Conservation (phyloP, 2,113 vertebrate genomes). For the Todiramphus chloris region DNA sequence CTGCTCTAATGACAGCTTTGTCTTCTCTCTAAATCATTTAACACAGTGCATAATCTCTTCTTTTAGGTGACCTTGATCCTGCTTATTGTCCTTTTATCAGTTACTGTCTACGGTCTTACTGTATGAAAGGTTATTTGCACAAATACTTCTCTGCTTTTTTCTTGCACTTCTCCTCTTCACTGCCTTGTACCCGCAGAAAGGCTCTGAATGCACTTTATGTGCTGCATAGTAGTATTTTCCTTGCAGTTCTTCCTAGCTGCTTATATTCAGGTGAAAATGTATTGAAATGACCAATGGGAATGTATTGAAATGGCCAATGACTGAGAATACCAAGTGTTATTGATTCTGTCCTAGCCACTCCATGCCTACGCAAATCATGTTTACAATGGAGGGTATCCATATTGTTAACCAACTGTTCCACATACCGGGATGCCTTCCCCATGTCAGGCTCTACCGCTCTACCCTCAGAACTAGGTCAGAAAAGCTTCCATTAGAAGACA, state of each 20-base stretch:
- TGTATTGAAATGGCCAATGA: not conserved
- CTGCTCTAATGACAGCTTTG: not conserved
- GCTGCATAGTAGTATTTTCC: not conserved
- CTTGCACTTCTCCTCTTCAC: not conserved
- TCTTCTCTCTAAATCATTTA: not conserved
- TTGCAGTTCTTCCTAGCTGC: not conserved
- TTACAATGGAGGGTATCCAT: not conserved
- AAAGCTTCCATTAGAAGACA: not conserved
- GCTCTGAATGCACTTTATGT: not conserved
- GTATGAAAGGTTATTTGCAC: not conserved
- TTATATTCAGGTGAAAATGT: not conserved
- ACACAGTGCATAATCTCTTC: not conserved
- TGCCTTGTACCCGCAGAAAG: not conserved
- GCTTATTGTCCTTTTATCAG: not conserved
- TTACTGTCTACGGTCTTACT: not conserved
- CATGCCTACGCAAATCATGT: not conserved
- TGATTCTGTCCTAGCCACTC: not conserved
- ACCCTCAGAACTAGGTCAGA: not conserved
- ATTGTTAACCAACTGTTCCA: not conserved
- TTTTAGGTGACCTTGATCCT: not conserved
- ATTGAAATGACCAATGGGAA: not conserved
- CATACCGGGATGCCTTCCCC: not conserved
- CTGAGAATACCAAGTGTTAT: fast-evolving
- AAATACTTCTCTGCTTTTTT: not conserved
- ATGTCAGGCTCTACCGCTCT: not conserved